Percentiles rank a stretch among this genome's conserved stretches.
phyloP scores from a whole-genome alignment of 2,797 vertebrate species.

The Dermochelys coriacea region DNA sequence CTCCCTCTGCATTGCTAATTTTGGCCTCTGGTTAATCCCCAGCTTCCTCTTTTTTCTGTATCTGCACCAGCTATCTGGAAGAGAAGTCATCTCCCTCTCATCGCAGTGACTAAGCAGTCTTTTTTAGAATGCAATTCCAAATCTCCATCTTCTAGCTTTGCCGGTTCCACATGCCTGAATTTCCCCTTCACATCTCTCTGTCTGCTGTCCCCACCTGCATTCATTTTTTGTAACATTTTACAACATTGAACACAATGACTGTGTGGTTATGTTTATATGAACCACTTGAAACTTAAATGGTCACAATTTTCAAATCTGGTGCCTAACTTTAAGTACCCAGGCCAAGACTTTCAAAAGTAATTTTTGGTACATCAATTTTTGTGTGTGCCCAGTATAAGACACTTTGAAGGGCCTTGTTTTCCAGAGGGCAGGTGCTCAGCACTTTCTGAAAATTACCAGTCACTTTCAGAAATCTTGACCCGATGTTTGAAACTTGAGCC shows the following conservation, averaged over 20 bases:
- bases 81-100: background rate
- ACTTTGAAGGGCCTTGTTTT: background rate
- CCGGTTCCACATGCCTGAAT: background rate
- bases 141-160: background rate
- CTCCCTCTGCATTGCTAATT: background rate
- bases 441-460: background rate
- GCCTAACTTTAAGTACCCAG: background rate
- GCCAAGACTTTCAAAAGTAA: background rate
- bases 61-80: background rate
- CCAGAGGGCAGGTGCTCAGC: background rate
- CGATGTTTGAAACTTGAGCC: background rate
- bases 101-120: background rate
- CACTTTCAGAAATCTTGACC: background rate
- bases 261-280: background rate
- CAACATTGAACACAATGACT: background rate
- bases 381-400: background rate
- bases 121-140: background rate
- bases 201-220: background rate
- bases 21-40: background rate
- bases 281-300: background rate
- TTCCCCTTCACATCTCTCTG: background rate
- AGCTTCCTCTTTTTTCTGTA: background rate
- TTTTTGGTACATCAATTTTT: background rate
- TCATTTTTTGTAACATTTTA: background rate
- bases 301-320: background rate